These are phyloP conservation scores for Sus scrofa DNA, from an alignment of 2,113 vertebrate genomes.

Conservation along the genomic window T2T-Sscrofa CM000814.6:127102501-127103000, in stretches of 20 bases:
- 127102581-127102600: not conserved
- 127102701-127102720: no score
- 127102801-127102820: not conserved
- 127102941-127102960: not conserved
- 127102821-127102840: not conserved
- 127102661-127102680: not conserved
- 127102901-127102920: not conserved
- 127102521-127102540: rapidly evolving
- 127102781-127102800: not conserved
- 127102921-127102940: not conserved
- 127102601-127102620: not conserved
- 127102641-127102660: not conserved
- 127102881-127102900: not conserved
- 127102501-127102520: not conserved
- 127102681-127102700: not conserved
- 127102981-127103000: not conserved
- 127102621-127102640: not conserved
- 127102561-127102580: not conserved
- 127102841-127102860: not conserved
- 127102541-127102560: not conserved
- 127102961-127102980: rapidly evolving
- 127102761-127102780: rapidly evolving
- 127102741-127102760: not conserved
- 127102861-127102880: not conserved
- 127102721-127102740: rapidly evolving